These are phyloP conservation scores for Tridacna crocea DNA, from an alignment of 2,888 invertebrate species.

Conservation along the genomic window DNA sequence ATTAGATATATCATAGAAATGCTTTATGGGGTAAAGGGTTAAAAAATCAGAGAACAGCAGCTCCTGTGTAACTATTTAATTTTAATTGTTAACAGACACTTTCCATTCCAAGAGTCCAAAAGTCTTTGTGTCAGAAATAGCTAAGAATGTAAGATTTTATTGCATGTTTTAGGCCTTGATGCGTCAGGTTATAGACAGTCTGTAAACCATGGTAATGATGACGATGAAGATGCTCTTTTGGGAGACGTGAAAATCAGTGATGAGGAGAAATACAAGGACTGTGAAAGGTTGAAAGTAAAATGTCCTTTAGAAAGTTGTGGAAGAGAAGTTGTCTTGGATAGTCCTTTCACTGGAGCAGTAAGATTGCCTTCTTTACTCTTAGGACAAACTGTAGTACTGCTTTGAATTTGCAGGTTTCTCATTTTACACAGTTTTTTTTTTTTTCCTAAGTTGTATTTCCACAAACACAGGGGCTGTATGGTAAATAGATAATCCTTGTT, in stretches of 20 bases:
- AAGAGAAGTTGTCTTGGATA: slow-evolving; percentile 85
- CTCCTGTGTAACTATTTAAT: too few relatives aligned
- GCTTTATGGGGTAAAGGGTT: too few relatives aligned
- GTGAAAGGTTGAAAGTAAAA: slow-evolving; percentile 88
- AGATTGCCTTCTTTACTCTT: slow-evolving; percentile 40
- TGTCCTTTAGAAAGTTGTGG: slow-evolving; percentile 85
- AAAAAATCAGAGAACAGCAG: too few relatives aligned
- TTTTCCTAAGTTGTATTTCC: background rate
- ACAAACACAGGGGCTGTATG: background rate
- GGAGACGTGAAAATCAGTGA: slow-evolving; percentile 81
- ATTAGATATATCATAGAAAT: too few relatives aligned
- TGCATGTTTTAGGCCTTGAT: slow-evolving; percentile 84
- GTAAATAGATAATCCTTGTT: background rate
- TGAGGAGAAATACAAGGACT: slow-evolving; percentile 86
- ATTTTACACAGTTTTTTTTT: too few relatives aligned
- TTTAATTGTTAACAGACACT: too few relatives aligned
- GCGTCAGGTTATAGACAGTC: slow-evolving; percentile 84
- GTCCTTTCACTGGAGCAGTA: slow-evolving; percentile 80
- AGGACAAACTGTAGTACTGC: too few relatives aligned
- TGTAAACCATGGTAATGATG: slow-evolving; percentile 75
- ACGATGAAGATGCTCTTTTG: slow-evolving; percentile 82
- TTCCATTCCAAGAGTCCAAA: too few relatives aligned
- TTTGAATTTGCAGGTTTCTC: too few relatives aligned
- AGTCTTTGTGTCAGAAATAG: too few relatives aligned
- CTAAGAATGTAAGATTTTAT: too few relatives aligned